phyloP scores from a whole-genome alignment of 2,113 vertebrate genomes.

The Stigmatopora argus region DNA sequence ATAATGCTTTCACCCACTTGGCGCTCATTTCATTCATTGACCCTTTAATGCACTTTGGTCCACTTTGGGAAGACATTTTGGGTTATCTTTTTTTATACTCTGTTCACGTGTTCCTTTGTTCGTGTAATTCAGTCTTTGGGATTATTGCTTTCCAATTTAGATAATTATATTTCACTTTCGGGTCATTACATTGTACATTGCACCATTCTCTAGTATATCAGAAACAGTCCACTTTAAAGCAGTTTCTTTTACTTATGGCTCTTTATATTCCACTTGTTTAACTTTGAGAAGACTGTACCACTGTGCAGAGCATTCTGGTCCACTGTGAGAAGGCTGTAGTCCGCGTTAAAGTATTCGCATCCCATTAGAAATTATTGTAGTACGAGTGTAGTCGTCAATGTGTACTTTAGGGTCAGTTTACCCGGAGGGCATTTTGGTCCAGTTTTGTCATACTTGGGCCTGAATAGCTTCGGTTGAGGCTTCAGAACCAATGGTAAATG shows the following conservation, averaged over 20 bases:
- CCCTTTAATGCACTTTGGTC: not conserved
- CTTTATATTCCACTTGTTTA: not conserved
- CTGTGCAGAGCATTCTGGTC: too few relatives aligned
- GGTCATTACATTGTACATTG: not conserved
- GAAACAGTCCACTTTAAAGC: not conserved
- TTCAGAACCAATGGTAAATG: conserved; percentile 41
- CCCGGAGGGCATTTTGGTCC: not conserved
- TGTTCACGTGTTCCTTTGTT: too few relatives aligned
- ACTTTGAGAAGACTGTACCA: too few relatives aligned
- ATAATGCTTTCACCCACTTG: not conserved
- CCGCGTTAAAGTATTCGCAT: not conserved
- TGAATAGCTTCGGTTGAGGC: conserved; percentile 29
- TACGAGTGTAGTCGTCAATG: too few relatives aligned
- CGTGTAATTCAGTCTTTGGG: not conserved
- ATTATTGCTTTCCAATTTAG: not conserved
- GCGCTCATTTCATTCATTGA: not conserved
- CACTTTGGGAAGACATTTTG: not conserved
- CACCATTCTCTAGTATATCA: not conserved
- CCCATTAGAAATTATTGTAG: too few relatives aligned
- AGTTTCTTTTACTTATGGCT: not conserved
- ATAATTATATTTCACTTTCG: not conserved
- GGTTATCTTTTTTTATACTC: not conserved
- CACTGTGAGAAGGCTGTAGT: not conserved
- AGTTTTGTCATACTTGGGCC: not conserved
- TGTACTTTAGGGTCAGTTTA: not conserved